Evolutionary conservation across 2,113 vertebrate genomes (phyloP), one percentile per base, ranked within the genome.

Genomic region (Myrmophylax atrothorax): DNA sequence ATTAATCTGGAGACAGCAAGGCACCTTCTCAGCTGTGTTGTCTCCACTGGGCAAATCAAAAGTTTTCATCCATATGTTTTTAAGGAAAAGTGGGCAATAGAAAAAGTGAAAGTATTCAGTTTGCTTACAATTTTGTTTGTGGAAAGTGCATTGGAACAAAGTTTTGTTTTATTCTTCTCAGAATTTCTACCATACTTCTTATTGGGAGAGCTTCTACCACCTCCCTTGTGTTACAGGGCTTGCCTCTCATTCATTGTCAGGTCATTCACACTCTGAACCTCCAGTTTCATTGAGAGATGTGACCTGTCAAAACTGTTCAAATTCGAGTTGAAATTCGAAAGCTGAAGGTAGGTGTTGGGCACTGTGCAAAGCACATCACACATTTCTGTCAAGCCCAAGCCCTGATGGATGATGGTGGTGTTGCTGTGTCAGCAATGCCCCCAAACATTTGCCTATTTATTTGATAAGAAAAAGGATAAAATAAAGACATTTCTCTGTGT

Each of bases 401-500:
- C 5, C 8, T 69, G 20, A 58, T 0, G 0, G 22, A 24, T 62
- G 33, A 46, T 24, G 18, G 5, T 37, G 20, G 0, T 85, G 49
- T 25, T 37, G 31, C 49, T 40, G 26, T 2, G 1, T 23, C 63
- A 87, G 49, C 22, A 53, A 5, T 33, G 17, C 3, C 46, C 15
- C 35, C 22, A 79, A 28, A 56, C 6, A 14, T 58, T 69, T 7
- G 5, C 26, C 11, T 85, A 42, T 42, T 76, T 64, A 22, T 44
- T 66, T 49, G 40, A 16, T 53, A 53, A 50, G 24, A 59, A 70
- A 66, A 72, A 50, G 8, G n/a, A 69, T 68, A 83, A 93, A 83
- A 83, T 20, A 53, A 84, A 79, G 18, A 40, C 67, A 8, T 84
- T 1, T 49, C 15, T 37, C 3, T 53, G 7, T 33, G 9, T 22